Evolutionary conservation across 2,797 vertebrate genomes (phyloP), one percentile per base, ranked within the genome.

Genomic region (Siniperca undulata): DNA sequence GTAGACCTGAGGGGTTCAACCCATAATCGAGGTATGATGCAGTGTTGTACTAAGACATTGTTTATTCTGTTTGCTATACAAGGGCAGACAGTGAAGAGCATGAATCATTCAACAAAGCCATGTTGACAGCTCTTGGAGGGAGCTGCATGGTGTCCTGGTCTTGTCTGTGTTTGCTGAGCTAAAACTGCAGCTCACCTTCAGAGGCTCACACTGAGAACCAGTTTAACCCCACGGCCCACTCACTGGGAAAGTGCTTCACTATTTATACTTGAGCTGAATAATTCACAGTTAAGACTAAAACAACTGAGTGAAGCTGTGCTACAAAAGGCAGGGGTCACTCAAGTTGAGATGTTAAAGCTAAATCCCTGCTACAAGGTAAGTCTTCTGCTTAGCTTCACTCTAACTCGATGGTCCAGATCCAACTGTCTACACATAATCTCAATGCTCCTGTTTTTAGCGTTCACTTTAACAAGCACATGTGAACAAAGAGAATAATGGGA

Each of bases 51-150:
- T 59, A 68, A 73, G 52, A 72, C 72, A 83, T 55, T 2, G 20
- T 71, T 52, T 42, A 56, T 74, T 69, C 71, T 80, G 59, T 84
- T 70, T 73, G 74, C 70, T 73, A 67, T 53, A 77, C n/a, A 38
- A 64, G 61, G 58, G 44, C 70, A 67, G 77, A 77, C 74, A 81
- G 61, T 50, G 52, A 56, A 70, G 58, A 48, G 75, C 65, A 85
- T 81, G 78, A 88, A 88, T 85, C 70, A 85, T 86, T 90, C 73
- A 88, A 71, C 84, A 83, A 64, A 78, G 59, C 52, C 20, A 34
- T 74, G 77, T 78, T 77, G 83, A 61, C 79, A 67, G 76, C 71
- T 83, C 74, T 67, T 36, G 72, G 50, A 78, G 55, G 38, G 71
- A 70, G 66, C 61, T 40, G 65, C 69, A 50, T 7, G 46, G 34